Evolutionary conservation across 2,888 invertebrate species (phyloP).

Genomic region (Acanthococcus lagerstroemiae): DNA sequence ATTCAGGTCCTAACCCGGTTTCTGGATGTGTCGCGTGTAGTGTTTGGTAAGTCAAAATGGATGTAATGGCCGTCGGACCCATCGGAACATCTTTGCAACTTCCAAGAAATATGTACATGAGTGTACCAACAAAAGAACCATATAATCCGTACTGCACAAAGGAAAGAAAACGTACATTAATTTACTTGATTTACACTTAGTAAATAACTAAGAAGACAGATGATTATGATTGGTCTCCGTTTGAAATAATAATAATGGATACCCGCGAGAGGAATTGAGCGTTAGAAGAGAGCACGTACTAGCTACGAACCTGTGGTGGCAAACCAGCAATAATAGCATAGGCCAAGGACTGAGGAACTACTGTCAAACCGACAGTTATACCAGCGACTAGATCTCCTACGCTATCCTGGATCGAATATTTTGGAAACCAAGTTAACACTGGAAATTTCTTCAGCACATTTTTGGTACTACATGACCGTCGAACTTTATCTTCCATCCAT

Average conservation of each 20-base stretch:
- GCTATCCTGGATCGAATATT: slow-evolving; percentile 60
- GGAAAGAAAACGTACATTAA: background rate
- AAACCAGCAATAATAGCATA: slow-evolving; percentile 71
- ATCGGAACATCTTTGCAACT: slow-evolving; percentile 87
- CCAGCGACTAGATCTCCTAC: slow-evolving; percentile 84
- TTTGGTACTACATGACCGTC: slow-evolving; percentile 53
- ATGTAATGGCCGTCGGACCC: slow-evolving; percentile 86
- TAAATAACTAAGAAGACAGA: background rate
- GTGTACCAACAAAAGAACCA: slow-evolving; percentile 84
- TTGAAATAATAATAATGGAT: background rate
- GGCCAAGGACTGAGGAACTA: slow-evolving; percentile 81
- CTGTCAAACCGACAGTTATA: slow-evolving; percentile 82
- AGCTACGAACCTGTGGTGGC: slow-evolving; percentile 51
- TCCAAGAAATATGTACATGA: slow-evolving; percentile 81
- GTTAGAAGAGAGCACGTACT: background rate
- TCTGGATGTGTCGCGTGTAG: slow-evolving; percentile 45
- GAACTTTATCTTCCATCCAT: slow-evolving; percentile 45
- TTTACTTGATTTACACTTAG: background rate
- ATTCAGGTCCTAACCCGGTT: slow-evolving; percentile 46
- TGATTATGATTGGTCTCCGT: background rate
- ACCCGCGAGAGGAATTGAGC: background rate
- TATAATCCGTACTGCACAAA: slow-evolving; percentile 89
- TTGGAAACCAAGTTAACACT: slow-evolving; percentile 65
- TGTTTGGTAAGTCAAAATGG: slow-evolving; percentile 71
- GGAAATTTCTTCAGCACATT: slow-evolving; percentile 64